phyloP scores from a whole-genome alignment of 2,797 vertebrate species.

The Balearica regulorum region DNA sequence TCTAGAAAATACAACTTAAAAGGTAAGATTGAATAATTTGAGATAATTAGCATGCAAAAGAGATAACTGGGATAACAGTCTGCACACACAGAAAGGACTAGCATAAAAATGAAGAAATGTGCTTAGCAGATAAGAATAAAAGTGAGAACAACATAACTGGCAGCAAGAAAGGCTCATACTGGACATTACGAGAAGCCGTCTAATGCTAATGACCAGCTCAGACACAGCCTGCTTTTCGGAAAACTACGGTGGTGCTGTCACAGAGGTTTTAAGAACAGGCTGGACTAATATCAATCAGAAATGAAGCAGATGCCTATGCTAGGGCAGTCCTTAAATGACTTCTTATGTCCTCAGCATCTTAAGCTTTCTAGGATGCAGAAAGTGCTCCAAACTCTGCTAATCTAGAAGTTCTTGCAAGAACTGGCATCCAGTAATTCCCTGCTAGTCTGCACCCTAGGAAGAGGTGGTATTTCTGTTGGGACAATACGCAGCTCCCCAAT shows the following conservation, averaged over 20 bases:
- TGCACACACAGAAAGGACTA: not conserved
- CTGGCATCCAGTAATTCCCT: not conserved
- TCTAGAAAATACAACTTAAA: not conserved
- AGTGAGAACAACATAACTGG: not conserved
- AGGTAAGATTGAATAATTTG: not conserved
- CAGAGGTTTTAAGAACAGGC: not conserved
- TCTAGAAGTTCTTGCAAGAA: not conserved
- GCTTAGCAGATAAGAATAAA: not conserved
- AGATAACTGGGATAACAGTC: not conserved
- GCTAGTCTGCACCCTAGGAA: not conserved
- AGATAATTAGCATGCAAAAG: not conserved
- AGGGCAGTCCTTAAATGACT: not conserved
- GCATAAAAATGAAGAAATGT: not conserved
- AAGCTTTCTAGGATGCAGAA: not conserved
- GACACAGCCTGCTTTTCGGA: not conserved
- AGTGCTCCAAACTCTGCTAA: not conserved
- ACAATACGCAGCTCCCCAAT: not conserved
- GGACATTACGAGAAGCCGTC: not conserved
- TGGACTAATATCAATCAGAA: not conserved
- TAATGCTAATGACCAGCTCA: not conserved
- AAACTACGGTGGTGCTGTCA: not conserved
- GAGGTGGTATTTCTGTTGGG: not conserved
- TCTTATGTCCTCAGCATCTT: not conserved
- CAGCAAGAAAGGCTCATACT: not conserved
- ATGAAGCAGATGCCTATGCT: not conserved